These are phyloP conservation scores for Hypotaenidia okinawae DNA, from an alignment of 2,797 vertebrate species.

Conservation along the genomic window DNA sequence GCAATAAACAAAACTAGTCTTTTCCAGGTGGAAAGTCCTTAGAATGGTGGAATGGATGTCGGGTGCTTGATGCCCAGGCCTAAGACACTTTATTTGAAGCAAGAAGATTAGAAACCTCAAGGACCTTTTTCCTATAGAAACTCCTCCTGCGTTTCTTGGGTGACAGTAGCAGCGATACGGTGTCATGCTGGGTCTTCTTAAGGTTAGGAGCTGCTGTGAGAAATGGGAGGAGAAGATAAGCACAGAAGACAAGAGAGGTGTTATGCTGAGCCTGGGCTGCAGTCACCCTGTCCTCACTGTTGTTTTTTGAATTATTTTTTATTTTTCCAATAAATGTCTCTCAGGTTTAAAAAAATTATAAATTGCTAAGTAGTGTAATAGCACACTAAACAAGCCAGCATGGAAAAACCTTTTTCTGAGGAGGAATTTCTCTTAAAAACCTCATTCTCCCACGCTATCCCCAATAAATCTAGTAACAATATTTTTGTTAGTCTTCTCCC, in stretches of 20 bases:
- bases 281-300: not conserved
- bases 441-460: not conserved
- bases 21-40: not conserved
- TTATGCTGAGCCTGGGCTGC: not conserved
- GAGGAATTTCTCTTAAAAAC: not conserved
- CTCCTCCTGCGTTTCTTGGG: not conserved
- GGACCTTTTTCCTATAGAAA: not conserved
- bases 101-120: not conserved
- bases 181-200: not conserved
- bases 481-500: not conserved
- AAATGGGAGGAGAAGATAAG: not conserved
- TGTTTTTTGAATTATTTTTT: too few relatives aligned
- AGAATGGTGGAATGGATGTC: not conserved
- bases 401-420: not conserved
- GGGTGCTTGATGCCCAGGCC: not conserved
- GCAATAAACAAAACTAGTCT: not conserved
- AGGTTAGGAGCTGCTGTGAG: not conserved
- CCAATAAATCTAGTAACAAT: not conserved
- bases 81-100: not conserved
- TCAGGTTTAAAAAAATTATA: not conserved
- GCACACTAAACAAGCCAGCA: not conserved
- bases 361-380: not conserved
- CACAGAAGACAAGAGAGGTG: not conserved
- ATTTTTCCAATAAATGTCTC: not conserved
- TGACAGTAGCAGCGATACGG: not conserved